Percentiles rank a stretch among this genome's conserved stretches.
phyloP scores from a whole-genome alignment of 1,140 invertebrate species.

The Formica exsecta region DNA sequence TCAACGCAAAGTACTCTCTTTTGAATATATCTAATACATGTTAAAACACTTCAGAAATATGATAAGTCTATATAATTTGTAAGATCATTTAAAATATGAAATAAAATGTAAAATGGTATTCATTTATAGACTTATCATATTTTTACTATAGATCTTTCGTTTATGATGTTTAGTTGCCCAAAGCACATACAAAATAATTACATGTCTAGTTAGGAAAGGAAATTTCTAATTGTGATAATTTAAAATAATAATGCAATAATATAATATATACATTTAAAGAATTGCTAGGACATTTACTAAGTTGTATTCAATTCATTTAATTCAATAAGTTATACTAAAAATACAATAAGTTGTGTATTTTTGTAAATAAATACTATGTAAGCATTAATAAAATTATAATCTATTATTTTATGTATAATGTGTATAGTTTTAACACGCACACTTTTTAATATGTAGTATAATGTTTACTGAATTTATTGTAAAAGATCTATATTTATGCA shows the following conservation, averaged over 20 bases:
- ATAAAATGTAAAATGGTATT: background rate
- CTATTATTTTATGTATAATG: background rate
- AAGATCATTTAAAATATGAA: background rate
- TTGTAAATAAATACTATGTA: constrained; percentile 24
- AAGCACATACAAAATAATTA: background rate
- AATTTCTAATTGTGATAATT: background rate
- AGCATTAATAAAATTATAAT: background rate
- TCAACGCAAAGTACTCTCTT: background rate
- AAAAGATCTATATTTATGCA: background rate
- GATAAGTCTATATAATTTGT: background rate
- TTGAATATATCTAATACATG: background rate
- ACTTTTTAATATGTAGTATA: background rate
- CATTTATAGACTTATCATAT: background rate
- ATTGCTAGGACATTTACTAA: background rate
- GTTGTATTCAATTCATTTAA: too few relatives aligned
- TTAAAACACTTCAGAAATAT: background rate
- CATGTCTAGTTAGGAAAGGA: background rate
- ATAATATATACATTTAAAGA: background rate
- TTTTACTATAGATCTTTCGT: background rate
- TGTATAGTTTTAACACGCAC: background rate
- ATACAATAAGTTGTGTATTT: constrained; percentile 27
- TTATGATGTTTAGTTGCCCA: background rate
- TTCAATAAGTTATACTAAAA: background rate
- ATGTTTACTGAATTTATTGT: background rate
- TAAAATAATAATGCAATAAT: background rate